Conservation (phyloP, 1,140 invertebrate species). For the Acromyrmex echinatior region DNA sequence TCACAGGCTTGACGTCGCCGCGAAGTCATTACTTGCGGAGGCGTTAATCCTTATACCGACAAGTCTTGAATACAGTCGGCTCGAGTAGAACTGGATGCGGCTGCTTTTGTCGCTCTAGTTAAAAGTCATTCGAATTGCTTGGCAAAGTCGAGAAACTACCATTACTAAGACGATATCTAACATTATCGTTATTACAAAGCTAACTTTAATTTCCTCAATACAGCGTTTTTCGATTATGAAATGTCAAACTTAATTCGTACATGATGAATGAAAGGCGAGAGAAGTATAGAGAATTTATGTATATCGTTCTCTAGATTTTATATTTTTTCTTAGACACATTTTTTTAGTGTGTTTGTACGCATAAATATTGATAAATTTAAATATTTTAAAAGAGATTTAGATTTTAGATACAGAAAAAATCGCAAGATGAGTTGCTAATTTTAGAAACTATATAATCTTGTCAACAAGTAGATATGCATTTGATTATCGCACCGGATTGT, state of each 20-base stretch:
- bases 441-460: not conserved
- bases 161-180: not conserved
- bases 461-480: too few relatives aligned
- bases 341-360: not conserved
- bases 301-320: not conserved
- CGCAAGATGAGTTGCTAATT: not conserved
- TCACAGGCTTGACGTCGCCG: not conserved
- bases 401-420: not conserved
- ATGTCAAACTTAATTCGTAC: conserved; percentile 7
- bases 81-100: not conserved
- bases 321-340: conserved; percentile 4
- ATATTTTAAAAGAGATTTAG: not conserved
- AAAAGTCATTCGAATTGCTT: conserved; percentile 49
- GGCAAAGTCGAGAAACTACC: not conserved
- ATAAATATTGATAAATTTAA: not conserved
- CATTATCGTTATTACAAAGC: conserved; percentile 22
- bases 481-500: not conserved
- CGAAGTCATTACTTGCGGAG: conserved; percentile 37
- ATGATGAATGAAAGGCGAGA: not conserved
- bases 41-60: conserved; percentile 58
- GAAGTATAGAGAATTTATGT: not conserved
- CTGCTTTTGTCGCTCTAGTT: conserved; percentile 22
- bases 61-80: conserved; percentile 41
- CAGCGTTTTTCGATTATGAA: not conserved
- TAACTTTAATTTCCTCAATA: conserved; percentile 17